phyloP scores from a whole-genome alignment of 2,113 vertebrate species.

The Proterorhinus semilunaris region DNA sequence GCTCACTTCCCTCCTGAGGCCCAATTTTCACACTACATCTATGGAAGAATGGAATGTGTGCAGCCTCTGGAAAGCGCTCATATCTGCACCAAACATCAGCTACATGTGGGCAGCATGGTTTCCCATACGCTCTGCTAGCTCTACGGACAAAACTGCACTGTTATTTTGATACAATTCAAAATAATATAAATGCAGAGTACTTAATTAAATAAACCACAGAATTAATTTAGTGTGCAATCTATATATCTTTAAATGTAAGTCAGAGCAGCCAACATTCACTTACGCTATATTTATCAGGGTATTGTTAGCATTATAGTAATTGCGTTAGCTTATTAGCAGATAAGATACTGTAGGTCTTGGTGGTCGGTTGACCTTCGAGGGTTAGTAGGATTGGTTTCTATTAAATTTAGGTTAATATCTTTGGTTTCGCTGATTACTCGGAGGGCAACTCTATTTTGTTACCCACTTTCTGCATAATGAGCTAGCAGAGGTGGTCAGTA shows the following conservation, averaged over 20 bases:
- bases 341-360: background rate
- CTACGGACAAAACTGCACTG: background rate
- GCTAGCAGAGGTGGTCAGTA: too few relatives aligned
- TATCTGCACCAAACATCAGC: background rate
- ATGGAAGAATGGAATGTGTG: constrained; percentile 20
- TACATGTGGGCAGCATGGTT: constrained; percentile 9
- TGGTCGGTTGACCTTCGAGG: background rate
- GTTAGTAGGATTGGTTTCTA: background rate
- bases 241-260: background rate
- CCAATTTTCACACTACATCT: constrained; percentile 21
- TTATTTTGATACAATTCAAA: background rate
- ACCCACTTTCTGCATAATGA: too few relatives aligned
- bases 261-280: background rate
- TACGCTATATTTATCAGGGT: background rate
- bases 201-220: background rate
- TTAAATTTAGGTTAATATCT: background rate
- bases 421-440: too few relatives aligned
- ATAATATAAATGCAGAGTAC: constrained; percentile 1
- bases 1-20: constrained; percentile 3
- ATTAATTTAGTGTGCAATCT: background rate
- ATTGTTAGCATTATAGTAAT: background rate
- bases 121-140: background rate
- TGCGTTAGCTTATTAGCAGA: background rate
- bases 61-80: background rate
- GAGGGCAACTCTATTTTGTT: too few relatives aligned